These are phyloP conservation scores for Cantharis lateralis DNA, from an alignment of 2,888 invertebrate species.

Conservation along the genomic window DNA sequence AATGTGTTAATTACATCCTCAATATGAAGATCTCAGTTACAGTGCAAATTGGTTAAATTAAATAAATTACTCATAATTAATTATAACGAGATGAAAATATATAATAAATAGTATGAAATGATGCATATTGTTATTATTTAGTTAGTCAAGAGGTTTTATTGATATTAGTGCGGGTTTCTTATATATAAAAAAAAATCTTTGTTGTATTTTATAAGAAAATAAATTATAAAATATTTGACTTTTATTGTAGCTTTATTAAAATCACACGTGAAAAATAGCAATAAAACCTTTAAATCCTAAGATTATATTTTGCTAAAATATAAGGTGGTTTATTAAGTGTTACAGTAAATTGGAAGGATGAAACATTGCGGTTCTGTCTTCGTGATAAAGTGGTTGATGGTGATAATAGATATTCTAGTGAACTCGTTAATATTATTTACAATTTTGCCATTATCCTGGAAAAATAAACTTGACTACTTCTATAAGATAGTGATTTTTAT, in stretches of 20 bases:
- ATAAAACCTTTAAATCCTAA: neutral
- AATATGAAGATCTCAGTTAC: neutral
- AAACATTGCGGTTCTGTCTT: neutral
- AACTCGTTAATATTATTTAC: neutral
- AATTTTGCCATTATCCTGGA: neutral
- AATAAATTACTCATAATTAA: neutral
- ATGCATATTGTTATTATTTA: neutral
- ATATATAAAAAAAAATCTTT: neutral
- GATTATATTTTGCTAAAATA: neutral
- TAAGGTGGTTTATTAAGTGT: neutral
- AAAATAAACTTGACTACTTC: neutral
- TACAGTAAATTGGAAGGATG: neutral
- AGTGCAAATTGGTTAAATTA: neutral
- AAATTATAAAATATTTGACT: neutral
- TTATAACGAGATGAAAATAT: neutral
- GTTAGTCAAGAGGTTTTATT: neutral
- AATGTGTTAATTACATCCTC: neutral
- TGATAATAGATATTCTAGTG: neutral
- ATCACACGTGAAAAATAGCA: neutral
- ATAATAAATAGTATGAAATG: neutral
- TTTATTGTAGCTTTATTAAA: neutral
- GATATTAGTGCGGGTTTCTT: neutral
- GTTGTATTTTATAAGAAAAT: neutral
- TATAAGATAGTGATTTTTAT: neutral
- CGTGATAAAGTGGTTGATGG: neutral